Evolutionary conservation across 2,113 vertebrate species (phyloP).

Genomic region (Turnix velox): DNA sequence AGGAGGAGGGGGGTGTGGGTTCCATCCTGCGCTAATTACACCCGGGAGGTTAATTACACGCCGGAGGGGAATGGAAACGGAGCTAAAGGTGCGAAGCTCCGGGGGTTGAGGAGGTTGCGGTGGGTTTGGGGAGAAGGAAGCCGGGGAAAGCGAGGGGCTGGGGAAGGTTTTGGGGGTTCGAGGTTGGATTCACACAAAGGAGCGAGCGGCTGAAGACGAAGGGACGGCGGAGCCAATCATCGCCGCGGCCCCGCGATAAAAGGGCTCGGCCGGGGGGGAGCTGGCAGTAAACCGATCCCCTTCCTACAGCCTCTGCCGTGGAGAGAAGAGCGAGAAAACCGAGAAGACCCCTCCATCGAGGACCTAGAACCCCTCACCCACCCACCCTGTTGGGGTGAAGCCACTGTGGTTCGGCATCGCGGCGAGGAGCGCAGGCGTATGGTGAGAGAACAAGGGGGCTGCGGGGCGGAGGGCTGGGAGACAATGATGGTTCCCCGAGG

Average conservation of each 20-base stretch:
- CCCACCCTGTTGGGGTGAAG: neutral
- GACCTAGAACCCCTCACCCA: neutral
- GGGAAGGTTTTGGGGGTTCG: neutral
- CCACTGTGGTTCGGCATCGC: neutral
- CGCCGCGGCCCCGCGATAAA: constrained; percentile 28
- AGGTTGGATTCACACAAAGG: constrained; percentile 52
- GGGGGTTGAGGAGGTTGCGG: accelerated
- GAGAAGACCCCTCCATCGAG: neutral
- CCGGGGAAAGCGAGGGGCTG: neutral
- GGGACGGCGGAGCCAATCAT: constrained; percentile 29
- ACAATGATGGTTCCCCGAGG: neutral
- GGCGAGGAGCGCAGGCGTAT: neutral
- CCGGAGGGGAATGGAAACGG: accelerated
- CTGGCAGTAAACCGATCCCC: neutral
- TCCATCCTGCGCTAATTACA: no score
- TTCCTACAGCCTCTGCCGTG: neutral
- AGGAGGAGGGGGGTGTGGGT: no score
- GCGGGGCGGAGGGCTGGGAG: neutral
- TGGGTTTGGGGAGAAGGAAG: neutral
- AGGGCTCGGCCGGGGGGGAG: neutral
- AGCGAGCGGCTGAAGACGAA: neutral
- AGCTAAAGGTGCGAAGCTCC: neutral
- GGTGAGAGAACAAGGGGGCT: constrained; percentile 1
- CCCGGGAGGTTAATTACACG: neutral
- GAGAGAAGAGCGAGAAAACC: neutral